Base-by-base conservation (phyloP, 2,797 vertebrate genomes). In the Leptatherina wallacei region DNA sequence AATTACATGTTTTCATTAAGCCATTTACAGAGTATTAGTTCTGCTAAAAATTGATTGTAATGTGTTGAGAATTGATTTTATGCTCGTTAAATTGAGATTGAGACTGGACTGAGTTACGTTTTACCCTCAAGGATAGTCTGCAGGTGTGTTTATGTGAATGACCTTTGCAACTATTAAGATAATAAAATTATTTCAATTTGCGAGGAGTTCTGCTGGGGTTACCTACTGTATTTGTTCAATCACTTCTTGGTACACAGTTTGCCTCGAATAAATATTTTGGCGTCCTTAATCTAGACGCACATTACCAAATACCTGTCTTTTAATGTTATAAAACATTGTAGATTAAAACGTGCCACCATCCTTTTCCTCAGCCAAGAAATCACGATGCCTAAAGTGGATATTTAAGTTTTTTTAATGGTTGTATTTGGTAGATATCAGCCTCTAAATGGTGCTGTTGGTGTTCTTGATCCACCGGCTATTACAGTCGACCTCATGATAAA, bases 41-140 rank as follows among this genome's bases (percentile, higher is more conserved):
- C 49, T 30, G 65, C 54, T 22, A 66, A 66, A 63, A 67, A 29
- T 5, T 40, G 59, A 73, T 77, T 32, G 30, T 38, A 33, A 80
- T 65, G 56, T n/a, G 52, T 65, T 74, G 58, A 0, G 62, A 71
- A 78, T 78, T 59, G 64, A 71, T 77, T 86, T 82, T 24, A 22
- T 27, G 10, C 44, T 40, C 64, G 49, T 72, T 69, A 24, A 35
- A 36, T 40, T 40, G 24, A 58, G 49, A 36, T 40, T 40, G 24
- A 58, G 42, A 67, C 52, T 20, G 24, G 44, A 33, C 60, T 54
- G 59, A 65, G 68, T 78, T 75, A 4, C 8, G 58, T 56, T 68
- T 40, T 32, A 54, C 63, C 6, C 49, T 55, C 12, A 1, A 49
- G 63, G 68, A 24, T 58, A 59, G 36, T 55, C 62, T 10, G 33